Evolutionary conservation across 2,888 invertebrate genomes (phyloP).

Genomic region (Limnephilus auricula): DNA sequence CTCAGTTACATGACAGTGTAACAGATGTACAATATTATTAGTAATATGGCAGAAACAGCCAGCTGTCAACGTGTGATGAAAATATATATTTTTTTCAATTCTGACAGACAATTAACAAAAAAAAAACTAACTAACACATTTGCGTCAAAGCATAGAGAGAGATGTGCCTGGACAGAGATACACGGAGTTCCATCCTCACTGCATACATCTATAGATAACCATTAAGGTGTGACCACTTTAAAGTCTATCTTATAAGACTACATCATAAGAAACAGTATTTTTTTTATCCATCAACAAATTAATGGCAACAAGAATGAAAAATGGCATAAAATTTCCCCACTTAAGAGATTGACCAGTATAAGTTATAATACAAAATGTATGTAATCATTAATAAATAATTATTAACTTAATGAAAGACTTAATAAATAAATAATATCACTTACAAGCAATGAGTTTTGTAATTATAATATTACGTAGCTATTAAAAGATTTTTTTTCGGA

Average conservation of each 20-base stretch:
- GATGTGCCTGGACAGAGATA: neutral
- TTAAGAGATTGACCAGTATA: neutral
- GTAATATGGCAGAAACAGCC: neutral
- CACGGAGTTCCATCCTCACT: too few relatives aligned
- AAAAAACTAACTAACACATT: neutral
- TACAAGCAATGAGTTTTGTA: neutral
- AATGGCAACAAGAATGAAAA: neutral
- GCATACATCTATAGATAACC: neutral
- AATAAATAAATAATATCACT: neutral
- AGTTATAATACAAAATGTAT: neutral
- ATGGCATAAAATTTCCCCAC: neutral
- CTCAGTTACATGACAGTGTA: too few relatives aligned
- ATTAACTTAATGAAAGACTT: neutral
- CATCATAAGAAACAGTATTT: neutral
- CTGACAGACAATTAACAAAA: neutral
- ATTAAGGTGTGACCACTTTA: neutral
- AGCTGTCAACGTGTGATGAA: neutral
- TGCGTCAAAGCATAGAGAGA: neutral
- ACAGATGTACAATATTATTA: too few relatives aligned
- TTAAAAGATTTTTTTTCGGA: neutral
- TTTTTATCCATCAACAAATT: neutral
- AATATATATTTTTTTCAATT: neutral
- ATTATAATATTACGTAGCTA: neutral
- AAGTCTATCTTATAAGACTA: neutral
- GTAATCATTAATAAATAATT: neutral